Conservation (phyloP, 2,797 vertebrate species). For the Ctenopoma multispine region DNA sequence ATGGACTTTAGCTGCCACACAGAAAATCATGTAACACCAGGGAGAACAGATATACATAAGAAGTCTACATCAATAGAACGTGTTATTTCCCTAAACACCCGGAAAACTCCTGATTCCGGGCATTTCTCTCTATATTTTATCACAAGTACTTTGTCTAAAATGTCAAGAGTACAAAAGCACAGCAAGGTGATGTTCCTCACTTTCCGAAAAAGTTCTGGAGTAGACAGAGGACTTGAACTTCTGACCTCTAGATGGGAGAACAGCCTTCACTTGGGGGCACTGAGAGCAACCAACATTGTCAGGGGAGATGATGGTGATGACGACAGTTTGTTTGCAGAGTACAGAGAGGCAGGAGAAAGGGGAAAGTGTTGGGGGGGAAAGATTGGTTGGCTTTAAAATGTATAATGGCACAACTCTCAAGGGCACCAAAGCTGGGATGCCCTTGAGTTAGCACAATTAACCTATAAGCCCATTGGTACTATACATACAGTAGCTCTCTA, state of each 20-base stretch:
- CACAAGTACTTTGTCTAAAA: conserved; percentile 52
- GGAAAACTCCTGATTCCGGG: conserved; percentile 37
- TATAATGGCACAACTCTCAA: conserved; percentile 46
- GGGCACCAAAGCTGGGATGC: conserved; percentile 42
- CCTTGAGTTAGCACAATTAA: conserved; percentile 73
- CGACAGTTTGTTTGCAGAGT: conserved; percentile 57
- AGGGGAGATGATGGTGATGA: conserved; percentile 63
- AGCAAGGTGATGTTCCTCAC: conserved; percentile 48
- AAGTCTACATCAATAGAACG: conserved; percentile 30
- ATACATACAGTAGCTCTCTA: conserved; percentile 60
- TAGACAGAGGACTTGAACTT: conserved; percentile 54
- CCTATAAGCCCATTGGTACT: conserved; percentile 52
- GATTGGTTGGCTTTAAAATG: conserved; percentile 41
- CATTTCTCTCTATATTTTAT: conserved; percentile 13
- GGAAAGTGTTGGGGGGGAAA: not conserved
- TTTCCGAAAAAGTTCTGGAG: conserved; percentile 52
- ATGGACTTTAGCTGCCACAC: conserved; percentile 15
- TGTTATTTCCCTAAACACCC: conserved; percentile 34
- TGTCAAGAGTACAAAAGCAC: conserved; percentile 51
- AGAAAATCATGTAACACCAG: conserved; percentile 34
- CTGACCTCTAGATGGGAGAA: conserved; percentile 54
- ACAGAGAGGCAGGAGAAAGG: conserved; percentile 12
- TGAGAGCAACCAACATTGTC: conserved; percentile 51
- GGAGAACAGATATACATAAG: conserved; percentile 37
- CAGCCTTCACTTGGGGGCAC: conserved; percentile 58